A percentile compares a stretch with the other conserved stretches of the same genome.
phyloP scores from a whole-genome alignment of 1,140 invertebrate species.

The Orchesella cincta region DNA sequence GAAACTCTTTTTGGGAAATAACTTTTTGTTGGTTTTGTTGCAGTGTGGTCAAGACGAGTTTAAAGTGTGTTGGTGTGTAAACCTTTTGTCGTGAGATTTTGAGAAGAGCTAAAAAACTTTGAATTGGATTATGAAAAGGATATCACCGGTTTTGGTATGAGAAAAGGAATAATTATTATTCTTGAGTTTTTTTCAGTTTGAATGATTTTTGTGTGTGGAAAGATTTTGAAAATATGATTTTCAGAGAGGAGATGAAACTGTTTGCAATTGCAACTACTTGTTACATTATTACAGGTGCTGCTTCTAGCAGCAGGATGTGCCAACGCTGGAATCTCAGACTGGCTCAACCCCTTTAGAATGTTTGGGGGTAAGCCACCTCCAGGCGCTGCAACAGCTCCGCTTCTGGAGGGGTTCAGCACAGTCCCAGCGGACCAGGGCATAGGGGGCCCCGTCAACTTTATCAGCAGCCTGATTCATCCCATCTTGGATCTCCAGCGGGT shows the following conservation, averaged over 20 bases:
- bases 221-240: neutral
- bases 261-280: neutral
- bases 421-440: neutral
- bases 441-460: neutral
- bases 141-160: conserved; percentile 2
- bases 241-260: neutral
- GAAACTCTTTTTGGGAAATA: too few relatives aligned
- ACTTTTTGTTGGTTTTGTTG: too few relatives aligned
- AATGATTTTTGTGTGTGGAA: too few relatives aligned
- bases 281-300: neutral
- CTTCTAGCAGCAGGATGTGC: conserved; percentile 21
- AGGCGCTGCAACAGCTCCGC: neutral
- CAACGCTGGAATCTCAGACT: conserved; percentile 18
- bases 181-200: too few relatives aligned
- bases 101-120: neutral
- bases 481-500: conserved; percentile 7
- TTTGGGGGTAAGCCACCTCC: neutral
- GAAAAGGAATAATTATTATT: too few relatives aligned
- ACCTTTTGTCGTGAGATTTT: neutral
- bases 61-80: neutral
- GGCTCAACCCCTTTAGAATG: conserved; percentile 15
- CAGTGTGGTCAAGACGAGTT: neutral
- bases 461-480: neutral
- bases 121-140: conserved; percentile 20
- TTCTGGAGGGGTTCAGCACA: neutral